A percentile compares a stretch with the other conserved stretches of the same genome.
Conservation (phyloP, 2,888 invertebrate species). For the Callosobruchus maculatus region DNA sequence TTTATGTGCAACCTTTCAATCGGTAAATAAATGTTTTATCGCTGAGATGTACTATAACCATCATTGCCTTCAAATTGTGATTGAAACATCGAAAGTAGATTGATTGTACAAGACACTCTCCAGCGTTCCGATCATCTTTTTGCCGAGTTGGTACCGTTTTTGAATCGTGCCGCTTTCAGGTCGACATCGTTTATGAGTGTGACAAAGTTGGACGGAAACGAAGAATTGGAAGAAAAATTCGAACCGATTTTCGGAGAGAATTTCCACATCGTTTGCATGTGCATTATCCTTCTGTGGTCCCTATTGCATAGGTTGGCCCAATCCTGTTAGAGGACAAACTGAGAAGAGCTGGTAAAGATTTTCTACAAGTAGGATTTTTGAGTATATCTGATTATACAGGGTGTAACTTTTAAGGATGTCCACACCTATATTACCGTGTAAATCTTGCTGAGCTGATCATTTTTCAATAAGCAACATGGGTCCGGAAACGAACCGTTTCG, state of each 20-base stretch:
- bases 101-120: background rate
- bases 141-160: background rate
- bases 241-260: slow-evolving; percentile 14
- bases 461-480: no score
- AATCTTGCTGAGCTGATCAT: no score
- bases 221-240: slow-evolving; percentile 13
- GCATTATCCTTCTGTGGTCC: slow-evolving; percentile 18
- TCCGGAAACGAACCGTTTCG: no score
- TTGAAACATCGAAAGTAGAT: no score
- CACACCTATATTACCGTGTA: no score
- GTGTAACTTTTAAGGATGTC: no score
- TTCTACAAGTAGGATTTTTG: background rate
- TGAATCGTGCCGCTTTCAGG: background rate
- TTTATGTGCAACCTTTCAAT: no score
- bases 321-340: background rate
- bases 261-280: slow-evolving; percentile 13
- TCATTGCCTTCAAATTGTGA: no score
- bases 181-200: background rate
- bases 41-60: no score
- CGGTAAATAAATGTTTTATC: no score
- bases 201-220: slow-evolving; percentile 11
- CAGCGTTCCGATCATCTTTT: background rate
- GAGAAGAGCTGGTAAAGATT: background rate
- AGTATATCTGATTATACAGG: background rate
- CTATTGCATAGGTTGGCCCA: background rate